These are phyloP conservation scores for Eilema caniola DNA, from an alignment of 2,888 invertebrate species.

Conservation along the genomic window DNA sequence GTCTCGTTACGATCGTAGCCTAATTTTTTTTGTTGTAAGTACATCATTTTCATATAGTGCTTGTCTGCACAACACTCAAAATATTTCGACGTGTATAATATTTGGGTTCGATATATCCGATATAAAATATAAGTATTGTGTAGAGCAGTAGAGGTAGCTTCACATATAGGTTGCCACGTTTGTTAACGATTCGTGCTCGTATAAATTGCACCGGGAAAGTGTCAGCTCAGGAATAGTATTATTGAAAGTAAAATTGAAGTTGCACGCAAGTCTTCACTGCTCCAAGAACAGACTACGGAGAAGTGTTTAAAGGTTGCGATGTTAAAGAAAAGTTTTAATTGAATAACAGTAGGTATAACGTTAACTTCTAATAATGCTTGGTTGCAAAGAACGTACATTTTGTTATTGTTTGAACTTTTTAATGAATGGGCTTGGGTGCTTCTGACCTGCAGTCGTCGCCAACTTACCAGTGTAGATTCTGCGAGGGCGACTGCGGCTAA, in stretches of 20 bases:
- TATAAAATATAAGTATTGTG: too few relatives aligned
- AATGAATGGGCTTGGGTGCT: neutral
- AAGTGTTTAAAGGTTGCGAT: conserved; percentile 9
- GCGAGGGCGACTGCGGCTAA: neutral
- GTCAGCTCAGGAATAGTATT: conserved; percentile 23
- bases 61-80: neutral
- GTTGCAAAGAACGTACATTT: neutral
- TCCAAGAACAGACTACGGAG: conserved; percentile 8
- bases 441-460: too few relatives aligned
- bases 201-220: conserved; percentile 20
- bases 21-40: neutral
- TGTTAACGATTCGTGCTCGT: neutral
- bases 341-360: neutral
- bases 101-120: neutral
- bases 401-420: neutral
- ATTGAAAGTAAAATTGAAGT: conserved; percentile 39
- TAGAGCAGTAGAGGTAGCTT: neutral
- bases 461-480: too few relatives aligned
- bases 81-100: neutral
- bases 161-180: neutral
- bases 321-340: conserved; percentile 30
- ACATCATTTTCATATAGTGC: neutral
- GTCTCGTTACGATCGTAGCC: conserved; percentile 11
- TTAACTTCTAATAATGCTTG: too few relatives aligned
- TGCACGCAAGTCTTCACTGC: conserved; percentile 22